These are phyloP conservation scores for Troides oblongomaculatus DNA, from an alignment of 2,888 invertebrate species.

Conservation along the genomic window DNA sequence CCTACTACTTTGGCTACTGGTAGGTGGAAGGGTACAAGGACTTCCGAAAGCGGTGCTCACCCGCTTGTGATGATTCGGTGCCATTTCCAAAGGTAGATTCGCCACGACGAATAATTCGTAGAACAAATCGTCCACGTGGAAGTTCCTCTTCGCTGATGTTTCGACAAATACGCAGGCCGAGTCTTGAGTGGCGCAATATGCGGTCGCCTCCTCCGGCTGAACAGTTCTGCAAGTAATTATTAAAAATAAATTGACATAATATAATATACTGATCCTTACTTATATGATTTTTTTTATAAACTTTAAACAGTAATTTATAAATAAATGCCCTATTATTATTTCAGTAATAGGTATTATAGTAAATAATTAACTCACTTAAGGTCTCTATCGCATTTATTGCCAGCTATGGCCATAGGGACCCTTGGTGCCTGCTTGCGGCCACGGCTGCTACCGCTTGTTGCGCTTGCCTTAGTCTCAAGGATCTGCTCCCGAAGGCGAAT, in stretches of 20 bases:
- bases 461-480: slow-evolving; percentile 89
- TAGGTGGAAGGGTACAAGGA: slow-evolving; percentile 86
- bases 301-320: no score
- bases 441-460: slow-evolving; percentile 81
- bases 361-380: slow-evolving; percentile 80
- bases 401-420: slow-evolving; percentile 92
- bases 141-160: slow-evolving; percentile 90
- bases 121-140: slow-evolving; percentile 90
- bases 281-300: no score
- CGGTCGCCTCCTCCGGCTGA: slow-evolving; percentile 86
- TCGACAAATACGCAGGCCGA: slow-evolving; percentile 89
- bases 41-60: slow-evolving; percentile 88
- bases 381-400: slow-evolving; percentile 92
- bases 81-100: slow-evolving; percentile 92
- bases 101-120: slow-evolving; percentile 90
- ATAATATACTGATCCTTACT: not conserved
- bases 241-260: not conserved
- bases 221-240: slow-evolving; percentile 81
- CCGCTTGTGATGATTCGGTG: slow-evolving; percentile 91
- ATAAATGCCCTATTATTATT: no score
- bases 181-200: slow-evolving; percentile 89
- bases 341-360: no score
- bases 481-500: slow-evolving; percentile 89
- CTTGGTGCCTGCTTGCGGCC: slow-evolving; percentile 83
- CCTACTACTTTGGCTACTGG: slow-evolving; percentile 82